Conservation (phyloP, 2,113 vertebrate genomes). For the Crotalus helleri region DNA sequence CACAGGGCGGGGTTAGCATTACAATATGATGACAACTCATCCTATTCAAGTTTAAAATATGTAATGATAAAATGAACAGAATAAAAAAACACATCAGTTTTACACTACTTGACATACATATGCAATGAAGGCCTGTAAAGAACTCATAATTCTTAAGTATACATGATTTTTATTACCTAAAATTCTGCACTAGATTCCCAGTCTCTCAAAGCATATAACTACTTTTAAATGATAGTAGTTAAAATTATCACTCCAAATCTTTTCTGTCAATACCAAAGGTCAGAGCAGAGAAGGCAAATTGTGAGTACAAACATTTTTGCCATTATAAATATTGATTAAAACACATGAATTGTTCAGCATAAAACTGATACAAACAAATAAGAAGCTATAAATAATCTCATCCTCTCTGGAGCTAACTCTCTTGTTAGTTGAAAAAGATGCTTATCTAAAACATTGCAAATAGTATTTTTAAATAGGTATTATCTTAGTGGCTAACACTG, state of each 20-base stretch:
- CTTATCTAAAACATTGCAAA: neutral
- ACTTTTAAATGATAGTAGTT: neutral
- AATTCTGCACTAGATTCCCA: neutral
- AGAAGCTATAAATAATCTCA: neutral
- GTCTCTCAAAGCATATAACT: neutral
- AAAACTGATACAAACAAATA: neutral
- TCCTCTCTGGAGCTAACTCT: conserved; percentile 4
- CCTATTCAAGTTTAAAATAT: neutral
- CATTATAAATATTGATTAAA: neutral
- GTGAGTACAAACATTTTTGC: neutral
- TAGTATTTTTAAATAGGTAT: conserved; percentile 19
- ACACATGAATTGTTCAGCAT: neutral
- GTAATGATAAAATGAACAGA: neutral
- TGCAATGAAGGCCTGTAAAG: neutral
- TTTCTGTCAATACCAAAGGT: neutral
- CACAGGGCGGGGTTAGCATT: neutral
- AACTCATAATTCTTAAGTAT: neutral
- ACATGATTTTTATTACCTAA: neutral
- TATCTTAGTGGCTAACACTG: conserved; percentile 4
- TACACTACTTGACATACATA: neutral
- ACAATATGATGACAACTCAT: neutral
- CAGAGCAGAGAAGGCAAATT: neutral
- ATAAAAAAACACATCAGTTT: neutral
- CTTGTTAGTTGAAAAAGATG: conserved; percentile 10
- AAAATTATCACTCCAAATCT: neutral